Evolutionary conservation across 2,888 invertebrate genomes (phyloP), one percentile per base, ranked within the genome.

Genomic region (Thera obeliscata): DNA sequence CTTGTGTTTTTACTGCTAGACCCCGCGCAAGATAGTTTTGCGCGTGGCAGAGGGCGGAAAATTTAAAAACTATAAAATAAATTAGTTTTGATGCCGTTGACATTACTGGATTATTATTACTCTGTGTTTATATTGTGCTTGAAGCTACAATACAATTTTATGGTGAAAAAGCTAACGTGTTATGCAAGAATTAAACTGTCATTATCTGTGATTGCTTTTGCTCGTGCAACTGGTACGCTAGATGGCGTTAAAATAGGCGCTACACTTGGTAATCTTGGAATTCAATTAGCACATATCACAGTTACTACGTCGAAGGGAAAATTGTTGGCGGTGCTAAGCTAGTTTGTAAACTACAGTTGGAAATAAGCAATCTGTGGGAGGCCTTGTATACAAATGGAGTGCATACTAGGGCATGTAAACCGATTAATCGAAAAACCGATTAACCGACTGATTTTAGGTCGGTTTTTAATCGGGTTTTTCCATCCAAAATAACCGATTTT

Each of bases 121-220:
- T 64, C 38, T 5, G n/a, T 54, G 35, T 43, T 2, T 2, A 7
- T 46, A 50, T 49, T 61, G 63, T 67, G 64, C 43, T 38, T 33
- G 38, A 56, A 62, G 38, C 63, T 36, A 71, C 75, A 71, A 74
- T 60, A 69, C 67, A 64, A 64, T 64, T 64, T 52, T 52, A 56
- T 38, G n/a, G 67, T 72, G n/a, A 73, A 74, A 81, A 81, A 77
- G 64, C 61, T 78, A 71, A 77, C 81, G 73, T 81, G 83, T 76
- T 81, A 76, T 78, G 77, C 77, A 72, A 76, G 77, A 79, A 81
- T 81, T 77, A 83, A 80, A 80, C 64, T 80, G 76, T 75, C 82
- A 84, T 83, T 82, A 81, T 73, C 79, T 74, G 79, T 76, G 78
- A 83, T 83, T 80, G 83, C 76, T 82, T 84, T 84, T 63, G 66